Evolutionary conservation across 2,888 invertebrate genomes (phyloP).

Genomic region (Drosophila pseudotalamancana): DNA sequence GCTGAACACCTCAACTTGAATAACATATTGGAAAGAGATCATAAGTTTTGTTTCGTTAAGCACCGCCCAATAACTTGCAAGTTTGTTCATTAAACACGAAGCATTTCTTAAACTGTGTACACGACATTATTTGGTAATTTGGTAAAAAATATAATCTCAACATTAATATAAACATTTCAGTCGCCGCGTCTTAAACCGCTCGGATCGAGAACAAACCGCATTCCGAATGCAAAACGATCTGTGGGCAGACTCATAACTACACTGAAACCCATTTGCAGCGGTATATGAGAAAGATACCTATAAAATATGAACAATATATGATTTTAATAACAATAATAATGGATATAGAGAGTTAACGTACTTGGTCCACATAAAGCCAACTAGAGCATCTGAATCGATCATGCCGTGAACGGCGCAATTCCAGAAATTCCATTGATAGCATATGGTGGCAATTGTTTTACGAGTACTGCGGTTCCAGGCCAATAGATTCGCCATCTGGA

Average conservation of each 20-base stretch:
- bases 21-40: background rate
- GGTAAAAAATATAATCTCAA: conserved; percentile 44
- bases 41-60: background rate
- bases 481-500: conserved; percentile 82
- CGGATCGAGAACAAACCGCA: conserved; percentile 82
- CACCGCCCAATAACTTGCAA: conserved; percentile 1
- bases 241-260: conserved; percentile 79
- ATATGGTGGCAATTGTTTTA: conserved; percentile 81
- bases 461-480: conserved; percentile 78
- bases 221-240: conserved; percentile 82
- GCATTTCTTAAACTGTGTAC: conserved; percentile 31
- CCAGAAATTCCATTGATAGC: conserved; percentile 82
- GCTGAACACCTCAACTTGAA: too few relatives aligned
- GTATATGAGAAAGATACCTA: conserved; percentile 76
- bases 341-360: too few relatives aligned
- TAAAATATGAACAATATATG: conserved; percentile 1
- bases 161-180: conserved; percentile 30
- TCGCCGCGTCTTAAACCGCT: conserved; percentile 71
- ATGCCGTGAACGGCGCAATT: conserved; percentile 80
- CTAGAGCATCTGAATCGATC: conserved; percentile 82
- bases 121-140: conserved; percentile 31
- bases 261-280: conserved; percentile 81
- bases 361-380: conserved; percentile 83
- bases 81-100: conserved; percentile 20
- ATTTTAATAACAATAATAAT: too few relatives aligned